Conservation (phyloP, 2,888 invertebrate species). For the Noctua janthina region DNA sequence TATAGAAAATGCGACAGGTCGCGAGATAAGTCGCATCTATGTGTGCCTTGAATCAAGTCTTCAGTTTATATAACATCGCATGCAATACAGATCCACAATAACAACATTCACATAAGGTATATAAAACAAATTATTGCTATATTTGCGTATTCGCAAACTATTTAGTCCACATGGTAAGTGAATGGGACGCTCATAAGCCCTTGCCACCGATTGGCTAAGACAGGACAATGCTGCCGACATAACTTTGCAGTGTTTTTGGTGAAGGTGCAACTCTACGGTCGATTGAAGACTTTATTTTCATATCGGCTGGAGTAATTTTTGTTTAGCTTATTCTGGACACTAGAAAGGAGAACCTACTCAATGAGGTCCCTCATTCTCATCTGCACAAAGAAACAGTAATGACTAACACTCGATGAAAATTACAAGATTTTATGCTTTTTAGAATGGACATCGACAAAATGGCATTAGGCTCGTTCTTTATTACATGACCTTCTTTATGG, state of each 20-base stretch:
- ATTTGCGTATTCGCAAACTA: constrained; percentile 48
- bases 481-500: not conserved
- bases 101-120: constrained; percentile 44
- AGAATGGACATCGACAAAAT: not conserved
- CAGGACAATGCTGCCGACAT: constrained; percentile 26
- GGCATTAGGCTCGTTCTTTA: not conserved
- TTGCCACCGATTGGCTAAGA: constrained; percentile 28
- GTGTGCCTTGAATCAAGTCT: not conserved
- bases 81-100: constrained; percentile 37
- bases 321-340: not conserved
- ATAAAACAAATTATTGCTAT: constrained; percentile 60
- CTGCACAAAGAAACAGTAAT: not conserved
- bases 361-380: not conserved
- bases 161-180: constrained; percentile 44
- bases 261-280: constrained; percentile 38
- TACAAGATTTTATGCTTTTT: not conserved
- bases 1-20: not conserved
- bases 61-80: constrained; percentile 20
- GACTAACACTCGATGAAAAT: not conserved
- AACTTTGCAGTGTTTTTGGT: constrained; percentile 4
- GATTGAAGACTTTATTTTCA: constrained; percentile 1
- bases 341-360: not conserved
- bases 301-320: not conserved
- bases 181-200: constrained; percentile 39
- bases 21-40: not conserved